phyloP scores from a whole-genome alignment of 2,797 vertebrate genomes.

The Florisuga fusca region DNA sequence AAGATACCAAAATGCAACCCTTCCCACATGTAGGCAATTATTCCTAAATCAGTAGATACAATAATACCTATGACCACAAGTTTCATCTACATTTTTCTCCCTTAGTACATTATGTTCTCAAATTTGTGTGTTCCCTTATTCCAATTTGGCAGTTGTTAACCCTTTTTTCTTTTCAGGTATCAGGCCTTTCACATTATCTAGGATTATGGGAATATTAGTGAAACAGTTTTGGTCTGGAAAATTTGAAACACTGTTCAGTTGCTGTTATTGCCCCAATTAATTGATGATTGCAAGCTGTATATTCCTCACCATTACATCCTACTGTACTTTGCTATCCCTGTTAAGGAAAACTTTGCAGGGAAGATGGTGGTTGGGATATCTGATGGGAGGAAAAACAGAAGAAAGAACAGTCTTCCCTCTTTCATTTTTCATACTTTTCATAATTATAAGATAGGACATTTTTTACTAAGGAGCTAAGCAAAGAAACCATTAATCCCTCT shows the following conservation, averaged over 20 bases:
- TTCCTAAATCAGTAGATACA: not conserved
- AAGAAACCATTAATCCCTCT: not conserved
- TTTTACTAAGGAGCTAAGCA: not conserved
- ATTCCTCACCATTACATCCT: not conserved
- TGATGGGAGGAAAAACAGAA: not conserved
- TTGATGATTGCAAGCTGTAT: not conserved
- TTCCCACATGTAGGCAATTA: constrained; percentile 23
- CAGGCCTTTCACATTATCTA: not conserved
- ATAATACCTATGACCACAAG: not conserved
- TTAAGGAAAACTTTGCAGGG: not conserved
- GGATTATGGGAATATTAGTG: not conserved
- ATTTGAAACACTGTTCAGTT: not conserved
- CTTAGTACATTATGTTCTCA: not conserved
- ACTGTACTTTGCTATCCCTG: not conserved
- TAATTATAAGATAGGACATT: not conserved
- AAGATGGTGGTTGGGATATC: not conserved
- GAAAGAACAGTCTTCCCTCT: not conserved
- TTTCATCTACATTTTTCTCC: not conserved
- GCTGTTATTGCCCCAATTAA: not conserved
- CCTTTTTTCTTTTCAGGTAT: not conserved
- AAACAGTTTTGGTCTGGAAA: not conserved
- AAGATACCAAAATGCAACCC: constrained; percentile 37
- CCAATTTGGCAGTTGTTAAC: not conserved
- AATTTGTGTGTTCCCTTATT: not conserved
- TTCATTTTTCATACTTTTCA: not conserved